Evolutionary conservation across 2,797 vertebrate genomes (phyloP).

Genomic region (Enteromius thamalakanensis): DNA sequence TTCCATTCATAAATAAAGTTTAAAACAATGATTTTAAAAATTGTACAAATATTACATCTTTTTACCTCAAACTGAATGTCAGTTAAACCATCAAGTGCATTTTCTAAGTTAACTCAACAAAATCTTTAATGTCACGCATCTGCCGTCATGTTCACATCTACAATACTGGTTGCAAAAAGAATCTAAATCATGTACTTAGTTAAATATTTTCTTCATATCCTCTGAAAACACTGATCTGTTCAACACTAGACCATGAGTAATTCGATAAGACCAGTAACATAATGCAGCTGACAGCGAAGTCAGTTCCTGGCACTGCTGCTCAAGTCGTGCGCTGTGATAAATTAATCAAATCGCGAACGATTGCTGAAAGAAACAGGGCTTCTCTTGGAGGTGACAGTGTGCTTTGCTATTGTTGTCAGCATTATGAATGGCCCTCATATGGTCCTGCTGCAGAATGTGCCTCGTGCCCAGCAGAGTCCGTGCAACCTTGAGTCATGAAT

Average conservation of each 20-base stretch:
- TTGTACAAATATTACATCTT: neutral
- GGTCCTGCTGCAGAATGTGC: constrained; percentile 37
- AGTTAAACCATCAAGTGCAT: neutral
- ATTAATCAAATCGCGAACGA: constrained; percentile 34
- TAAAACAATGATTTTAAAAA: neutral
- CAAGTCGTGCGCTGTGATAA: constrained; percentile 27
- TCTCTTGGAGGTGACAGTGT: constrained; percentile 38
- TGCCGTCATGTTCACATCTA: neutral
- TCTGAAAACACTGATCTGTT: neutral
- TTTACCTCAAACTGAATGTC: neutral
- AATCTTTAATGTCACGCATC: neutral
- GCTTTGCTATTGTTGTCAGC: constrained; percentile 42
- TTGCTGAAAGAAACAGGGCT: constrained; percentile 30
- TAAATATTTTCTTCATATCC: neutral
- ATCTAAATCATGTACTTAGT: neutral
- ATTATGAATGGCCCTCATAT: constrained; percentile 48
- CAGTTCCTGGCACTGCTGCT: constrained; percentile 34
- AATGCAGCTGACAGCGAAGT: constrained; percentile 23
- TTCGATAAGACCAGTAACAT: constrained; percentile 4
- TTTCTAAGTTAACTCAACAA: neutral
- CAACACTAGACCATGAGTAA: neutral
- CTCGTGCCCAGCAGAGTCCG: constrained; percentile 40
- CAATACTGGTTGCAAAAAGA: neutral
- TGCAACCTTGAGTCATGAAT: constrained; percentile 54
- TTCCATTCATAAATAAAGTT: neutral